A percentile compares a stretch with the other conserved stretches of the same genome.
phyloP scores from a whole-genome alignment of 2,797 vertebrate genomes.

The Myotis pilosus region DNA sequence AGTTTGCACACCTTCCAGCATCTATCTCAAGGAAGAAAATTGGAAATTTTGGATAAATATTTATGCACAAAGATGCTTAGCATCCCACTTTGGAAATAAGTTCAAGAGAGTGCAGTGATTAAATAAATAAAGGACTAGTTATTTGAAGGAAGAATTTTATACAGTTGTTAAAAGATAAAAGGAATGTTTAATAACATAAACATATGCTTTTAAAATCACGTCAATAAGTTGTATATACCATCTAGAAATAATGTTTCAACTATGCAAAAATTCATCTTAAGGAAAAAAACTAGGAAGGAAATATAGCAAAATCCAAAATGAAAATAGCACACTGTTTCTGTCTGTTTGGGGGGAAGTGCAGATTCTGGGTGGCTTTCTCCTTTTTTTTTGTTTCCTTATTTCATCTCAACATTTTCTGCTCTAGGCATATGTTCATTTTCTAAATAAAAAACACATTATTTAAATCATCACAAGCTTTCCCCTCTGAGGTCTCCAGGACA shows the following conservation, averaged over 20 bases:
- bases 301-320: constrained; percentile 31
- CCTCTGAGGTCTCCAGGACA: background rate
- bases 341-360: background rate
- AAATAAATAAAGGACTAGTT: background rate
- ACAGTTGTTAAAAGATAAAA: background rate
- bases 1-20: constrained; percentile 51
- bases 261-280: background rate
- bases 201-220: background rate
- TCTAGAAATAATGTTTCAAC: constrained; percentile 38
- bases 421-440: background rate
- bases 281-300: background rate
- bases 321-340: constrained; percentile 17
- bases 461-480: background rate
- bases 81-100: constrained; percentile 9
- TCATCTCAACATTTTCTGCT: background rate
- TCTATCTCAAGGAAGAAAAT: constrained; percentile 43
- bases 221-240: background rate
- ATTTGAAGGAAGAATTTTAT: constrained; percentile 12
- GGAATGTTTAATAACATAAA: background rate
- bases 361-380: background rate
- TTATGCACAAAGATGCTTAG: constrained; percentile 50
- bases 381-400: background rate
- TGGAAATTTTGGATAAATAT: constrained; percentile 57
- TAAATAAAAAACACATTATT: constrained; percentile 33
- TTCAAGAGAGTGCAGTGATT: background rate